Conservation (phyloP, 2,113 vertebrate genomes). For the Hassar affinis region DNA sequence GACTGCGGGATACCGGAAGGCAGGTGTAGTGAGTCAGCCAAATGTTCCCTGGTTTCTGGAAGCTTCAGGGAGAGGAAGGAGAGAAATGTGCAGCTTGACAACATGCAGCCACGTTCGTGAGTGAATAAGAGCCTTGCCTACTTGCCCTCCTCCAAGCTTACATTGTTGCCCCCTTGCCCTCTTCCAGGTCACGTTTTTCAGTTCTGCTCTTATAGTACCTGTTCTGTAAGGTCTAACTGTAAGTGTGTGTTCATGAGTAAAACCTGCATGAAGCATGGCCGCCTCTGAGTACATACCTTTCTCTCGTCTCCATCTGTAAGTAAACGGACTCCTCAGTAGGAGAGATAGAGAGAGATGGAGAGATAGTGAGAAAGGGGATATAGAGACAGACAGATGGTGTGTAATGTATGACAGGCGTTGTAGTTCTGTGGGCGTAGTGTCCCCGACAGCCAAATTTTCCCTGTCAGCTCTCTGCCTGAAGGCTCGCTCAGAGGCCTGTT, state of each 20-base stretch:
- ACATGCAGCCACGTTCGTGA: conserved; percentile 55
- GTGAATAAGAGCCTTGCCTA: conserved; percentile 27
- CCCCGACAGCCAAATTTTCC: conserved; percentile 59
- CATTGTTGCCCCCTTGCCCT: conserved; percentile 24
- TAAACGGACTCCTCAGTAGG: background rate
- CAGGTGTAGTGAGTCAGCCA: conserved; percentile 32
- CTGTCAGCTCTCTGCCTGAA: conserved; percentile 36
- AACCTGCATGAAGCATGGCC: too few species aligned
- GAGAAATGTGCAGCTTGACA: conserved; percentile 45
- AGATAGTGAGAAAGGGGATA: conserved; percentile 50
- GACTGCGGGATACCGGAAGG: conserved; percentile 31
- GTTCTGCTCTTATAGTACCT: conserved; percentile 11
- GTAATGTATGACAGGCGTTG: conserved; percentile 65
- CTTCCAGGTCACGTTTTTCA: conserved; percentile 28
- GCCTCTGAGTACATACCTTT: background rate
- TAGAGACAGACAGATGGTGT: conserved; percentile 69
- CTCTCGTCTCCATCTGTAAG: conserved; percentile 11
- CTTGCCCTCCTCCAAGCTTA: background rate
- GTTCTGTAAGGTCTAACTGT: too few species aligned
- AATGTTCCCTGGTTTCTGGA: conserved; percentile 30
- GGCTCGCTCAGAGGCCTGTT: conserved; percentile 54
- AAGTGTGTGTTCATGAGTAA: too few species aligned
- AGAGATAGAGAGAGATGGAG: too few species aligned
- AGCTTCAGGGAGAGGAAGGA: conserved; percentile 36
- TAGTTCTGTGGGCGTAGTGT: conserved; percentile 64